Evolutionary conservation across 2,113 vertebrate species (phyloP).

Genomic region (Thamnaconus septentrionalis): DNA sequence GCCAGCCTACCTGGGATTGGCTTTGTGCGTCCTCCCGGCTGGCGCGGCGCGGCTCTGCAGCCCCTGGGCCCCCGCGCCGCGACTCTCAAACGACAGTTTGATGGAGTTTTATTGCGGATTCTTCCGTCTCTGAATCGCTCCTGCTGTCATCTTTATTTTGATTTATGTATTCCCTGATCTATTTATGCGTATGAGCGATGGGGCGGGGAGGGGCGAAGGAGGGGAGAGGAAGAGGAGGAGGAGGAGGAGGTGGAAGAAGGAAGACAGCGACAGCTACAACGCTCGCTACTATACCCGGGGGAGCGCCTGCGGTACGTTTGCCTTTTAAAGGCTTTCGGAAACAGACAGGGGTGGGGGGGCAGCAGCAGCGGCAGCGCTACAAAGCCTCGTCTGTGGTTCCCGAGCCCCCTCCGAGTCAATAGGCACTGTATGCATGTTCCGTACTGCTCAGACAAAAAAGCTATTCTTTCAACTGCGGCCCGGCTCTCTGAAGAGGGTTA

Average conservation of each 20-base stretch:
- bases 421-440: constrained; percentile 67
- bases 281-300: constrained; percentile 67
- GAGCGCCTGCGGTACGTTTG: constrained; percentile 75
- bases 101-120: constrained; percentile 78
- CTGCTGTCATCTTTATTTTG: constrained; percentile 81
- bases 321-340: constrained; percentile 73
- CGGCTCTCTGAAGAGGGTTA: constrained; percentile 69
- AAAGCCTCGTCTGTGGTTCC: constrained; percentile 65
- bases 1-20: constrained; percentile 75
- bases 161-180: constrained; percentile 82
- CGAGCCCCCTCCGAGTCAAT: constrained; percentile 55
- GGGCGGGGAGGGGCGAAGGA: constrained; percentile 42
- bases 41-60: constrained; percentile 52
- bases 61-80: constrained; percentile 64
- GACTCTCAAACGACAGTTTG: constrained; percentile 75
- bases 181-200: constrained; percentile 75
- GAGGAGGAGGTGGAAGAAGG: constrained; percentile 32
- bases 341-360: constrained; percentile 61
- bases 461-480: constrained; percentile 64
- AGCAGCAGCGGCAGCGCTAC: constrained; percentile 36
- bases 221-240: constrained; percentile 13
- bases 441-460: constrained; percentile 63
- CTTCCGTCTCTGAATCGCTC: constrained; percentile 76
- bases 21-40: constrained; percentile 70
- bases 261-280: constrained; percentile 68